Conservation (phyloP, 2,888 invertebrate genomes). For the Rosalia funebris region DNA sequence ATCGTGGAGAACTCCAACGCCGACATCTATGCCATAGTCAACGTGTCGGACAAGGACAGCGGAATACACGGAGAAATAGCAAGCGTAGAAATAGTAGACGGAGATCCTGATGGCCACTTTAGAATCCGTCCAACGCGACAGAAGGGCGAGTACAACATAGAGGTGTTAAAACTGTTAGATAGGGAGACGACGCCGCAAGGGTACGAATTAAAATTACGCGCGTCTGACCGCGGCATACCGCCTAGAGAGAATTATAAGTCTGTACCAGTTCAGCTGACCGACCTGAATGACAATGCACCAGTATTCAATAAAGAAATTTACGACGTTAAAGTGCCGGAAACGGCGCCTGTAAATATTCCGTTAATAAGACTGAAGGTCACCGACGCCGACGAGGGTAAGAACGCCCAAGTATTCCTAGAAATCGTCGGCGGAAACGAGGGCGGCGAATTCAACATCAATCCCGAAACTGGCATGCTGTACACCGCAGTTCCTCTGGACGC, state of each 20-base stretch:
- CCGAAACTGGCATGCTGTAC: slow-evolving; percentile 89
- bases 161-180: slow-evolving; percentile 80
- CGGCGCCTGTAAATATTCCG: slow-evolving; percentile 88
- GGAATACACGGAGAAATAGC: slow-evolving; percentile 88
- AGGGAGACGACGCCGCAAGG: slow-evolving; percentile 82
- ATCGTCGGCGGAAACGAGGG: slow-evolving; percentile 93
- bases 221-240: slow-evolving; percentile 84
- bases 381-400: slow-evolving; percentile 82
- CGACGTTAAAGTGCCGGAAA: slow-evolving; percentile 88
- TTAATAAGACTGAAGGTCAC: slow-evolving; percentile 87
- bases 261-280: slow-evolving; percentile 82
- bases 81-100: slow-evolving; percentile 84
- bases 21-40: slow-evolving; percentile 89
- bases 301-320: slow-evolving; percentile 88
- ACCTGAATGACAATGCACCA: slow-evolving; percentile 87
- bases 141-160: slow-evolving; percentile 80
- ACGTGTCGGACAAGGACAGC: slow-evolving; percentile 83
- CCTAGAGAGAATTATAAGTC: slow-evolving; percentile 81
- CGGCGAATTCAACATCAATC: slow-evolving; percentile 86
- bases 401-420: slow-evolving; percentile 85
- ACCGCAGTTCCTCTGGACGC: slow-evolving; percentile 86
- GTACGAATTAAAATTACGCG: slow-evolving; percentile 88
- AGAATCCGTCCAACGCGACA: slow-evolving; percentile 74
- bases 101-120: slow-evolving; percentile 91
- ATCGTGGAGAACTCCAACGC: slow-evolving; percentile 83